Base-by-base conservation (phyloP, 2,113 vertebrate species). In the Rhabdomys dilectus region DNA sequence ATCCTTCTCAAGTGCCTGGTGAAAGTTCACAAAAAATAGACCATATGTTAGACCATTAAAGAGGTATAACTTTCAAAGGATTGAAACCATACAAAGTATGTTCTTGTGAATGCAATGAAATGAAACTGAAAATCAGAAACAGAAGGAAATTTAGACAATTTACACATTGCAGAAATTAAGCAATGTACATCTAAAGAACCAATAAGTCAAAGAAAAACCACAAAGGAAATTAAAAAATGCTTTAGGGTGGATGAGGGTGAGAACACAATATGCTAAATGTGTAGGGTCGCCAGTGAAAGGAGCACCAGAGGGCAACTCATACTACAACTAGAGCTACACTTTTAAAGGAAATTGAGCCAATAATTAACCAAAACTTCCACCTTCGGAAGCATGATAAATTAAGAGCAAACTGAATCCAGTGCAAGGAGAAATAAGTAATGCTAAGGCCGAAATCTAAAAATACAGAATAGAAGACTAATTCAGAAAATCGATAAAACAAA, bases 221-320 rank as follows among this genome's bases (percentile, higher is more conserved):
- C 26, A 94, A 42, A 39, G 66, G 53, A 96, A 96, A 93, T 95
- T 94, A 84, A 82, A 91, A 96, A 91, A 93, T 90, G 77, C 31
- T 96, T 95, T 62, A 84, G 66, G n/a, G 75, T 72, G 39, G 76
- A 92, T 70, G 21, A 64, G 96, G 81, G 39, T 88, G 45, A 81
- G 82, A 94, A 72, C 10, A 92, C 34, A 96, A 31, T 64, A 36
- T 34, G 53, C 53, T 45, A 42, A 91, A 94, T 13, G 77, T 31
- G 39, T 81, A 90, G 16, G 19, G 17, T 53, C 68, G 42, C 39
- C 24, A 91, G 68, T 4, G 22, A 86, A 88, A 93, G 24, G 10
- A 81, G 53, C 68, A 64, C 70, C 84, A 95, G n/a, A 86, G 64
- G 24, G 42, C 64, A 58, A 70, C 39, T 85, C 88, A 62, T 12